Conservation (phyloP, 1,140 invertebrate genomes). For the Drosophila willistoni region DNA sequence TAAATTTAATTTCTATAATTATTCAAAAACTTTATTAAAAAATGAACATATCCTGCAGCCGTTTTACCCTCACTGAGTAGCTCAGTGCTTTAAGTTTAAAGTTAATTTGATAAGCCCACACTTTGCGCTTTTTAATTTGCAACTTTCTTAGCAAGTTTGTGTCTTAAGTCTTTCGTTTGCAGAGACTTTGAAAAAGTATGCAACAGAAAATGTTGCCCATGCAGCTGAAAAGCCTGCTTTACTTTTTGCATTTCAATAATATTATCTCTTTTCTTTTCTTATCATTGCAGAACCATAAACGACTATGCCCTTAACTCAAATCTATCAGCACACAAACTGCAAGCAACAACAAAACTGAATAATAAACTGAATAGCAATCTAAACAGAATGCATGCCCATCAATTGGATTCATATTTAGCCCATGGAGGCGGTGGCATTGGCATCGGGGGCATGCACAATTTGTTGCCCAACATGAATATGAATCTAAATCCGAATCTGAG, state of each 20-base stretch:
- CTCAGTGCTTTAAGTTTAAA: too few relatives aligned
- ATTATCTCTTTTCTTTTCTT: too few relatives aligned
- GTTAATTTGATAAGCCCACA: too few relatives aligned
- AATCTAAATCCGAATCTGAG: slow-evolving; percentile 24
- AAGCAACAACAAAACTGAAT: slow-evolving; percentile 25
- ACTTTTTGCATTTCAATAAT: neutral
- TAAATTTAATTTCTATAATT: too few relatives aligned
- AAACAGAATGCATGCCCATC: slow-evolving; percentile 74
- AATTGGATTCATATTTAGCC: slow-evolving; percentile 68
- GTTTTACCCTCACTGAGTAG: too few relatives aligned
- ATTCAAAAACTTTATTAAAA: too few relatives aligned
- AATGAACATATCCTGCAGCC: too few relatives aligned
- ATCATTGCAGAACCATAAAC: slow-evolving; percentile 63
- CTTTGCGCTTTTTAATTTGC: too few relatives aligned
- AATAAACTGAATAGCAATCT: slow-evolving; percentile 35
- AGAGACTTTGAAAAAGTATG: slow-evolving; percentile 36
- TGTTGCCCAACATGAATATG: slow-evolving; percentile 36
- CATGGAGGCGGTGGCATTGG: neutral
- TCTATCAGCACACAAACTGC: slow-evolving; percentile 43
- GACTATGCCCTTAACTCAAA: slow-evolving; percentile 70
- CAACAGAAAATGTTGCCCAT: neutral
- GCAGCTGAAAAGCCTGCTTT: slow-evolving; percentile 39
- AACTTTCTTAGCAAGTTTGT: slow-evolving; percentile 46
- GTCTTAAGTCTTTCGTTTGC: slow-evolving; percentile 56
- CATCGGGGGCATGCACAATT: slow-evolving; percentile 27